A percentile compares a stretch with the other conserved stretches of the same genome.
phyloP scores from a whole-genome alignment of 1,140 invertebrate genomes.

The Neodiprion lecontei region DNA sequence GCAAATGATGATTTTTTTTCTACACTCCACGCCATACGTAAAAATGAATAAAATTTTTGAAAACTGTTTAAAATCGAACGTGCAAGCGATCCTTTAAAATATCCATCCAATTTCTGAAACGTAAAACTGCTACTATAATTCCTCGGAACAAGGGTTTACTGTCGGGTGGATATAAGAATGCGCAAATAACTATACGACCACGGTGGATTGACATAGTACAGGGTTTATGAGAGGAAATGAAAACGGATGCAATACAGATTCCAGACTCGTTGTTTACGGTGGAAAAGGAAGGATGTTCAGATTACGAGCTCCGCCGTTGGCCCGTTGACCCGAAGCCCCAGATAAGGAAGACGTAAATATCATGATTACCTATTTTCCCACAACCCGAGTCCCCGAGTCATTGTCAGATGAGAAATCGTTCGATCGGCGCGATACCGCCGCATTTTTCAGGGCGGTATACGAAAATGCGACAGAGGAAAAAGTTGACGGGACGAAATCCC shows the following conservation, averaged over 20 bases:
- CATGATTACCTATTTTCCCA: not conserved
- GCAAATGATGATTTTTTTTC: too few relatives aligned
- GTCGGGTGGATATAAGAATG: too few relatives aligned
- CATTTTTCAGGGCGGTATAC: too few relatives aligned
- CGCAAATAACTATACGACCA: too few relatives aligned
- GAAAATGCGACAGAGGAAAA: not conserved
- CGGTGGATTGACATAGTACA: too few relatives aligned
- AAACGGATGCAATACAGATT: not conserved
- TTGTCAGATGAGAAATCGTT: not conserved
- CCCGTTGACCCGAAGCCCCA: slow-evolving; percentile 2
- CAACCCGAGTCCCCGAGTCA: not conserved
- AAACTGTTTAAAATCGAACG: too few relatives aligned
- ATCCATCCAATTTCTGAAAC: too few relatives aligned
- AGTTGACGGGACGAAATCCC: not conserved
- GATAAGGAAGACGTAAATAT: slow-evolving; percentile 7
- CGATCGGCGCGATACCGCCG: not conserved
- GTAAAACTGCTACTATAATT: too few relatives aligned
- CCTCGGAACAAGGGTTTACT: too few relatives aligned
- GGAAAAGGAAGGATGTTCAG: slow-evolving; percentile 1
- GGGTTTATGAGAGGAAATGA: not conserved
- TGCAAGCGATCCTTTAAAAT: too few relatives aligned
- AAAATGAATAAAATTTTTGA: too few relatives aligned
- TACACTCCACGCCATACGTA: too few relatives aligned
- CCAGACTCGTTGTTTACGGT: not conserved
- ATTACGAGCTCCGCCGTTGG: slow-evolving; percentile 6